phyloP scores from a whole-genome alignment of 2,113 vertebrate species.

The Pseudois nayaur region DNA sequence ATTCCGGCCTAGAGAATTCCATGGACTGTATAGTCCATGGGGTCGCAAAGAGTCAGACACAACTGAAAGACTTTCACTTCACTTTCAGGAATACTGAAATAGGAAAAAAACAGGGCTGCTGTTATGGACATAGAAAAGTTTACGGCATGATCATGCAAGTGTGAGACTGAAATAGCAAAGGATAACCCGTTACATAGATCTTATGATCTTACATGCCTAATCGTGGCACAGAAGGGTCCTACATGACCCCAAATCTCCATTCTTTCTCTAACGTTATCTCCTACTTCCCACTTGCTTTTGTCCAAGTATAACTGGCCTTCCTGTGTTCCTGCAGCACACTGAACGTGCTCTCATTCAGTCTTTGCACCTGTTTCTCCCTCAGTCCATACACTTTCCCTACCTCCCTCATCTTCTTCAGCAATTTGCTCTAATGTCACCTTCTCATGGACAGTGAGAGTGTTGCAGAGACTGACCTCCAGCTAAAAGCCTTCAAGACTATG shows the following conservation, averaged over 20 bases:
- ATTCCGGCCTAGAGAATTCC: background rate
- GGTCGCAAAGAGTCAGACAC: background rate
- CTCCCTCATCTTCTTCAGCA: background rate
- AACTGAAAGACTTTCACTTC: background rate
- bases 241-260: background rate
- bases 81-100: background rate
- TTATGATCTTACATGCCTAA: background rate
- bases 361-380: background rate
- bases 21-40: background rate
- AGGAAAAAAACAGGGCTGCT: background rate
- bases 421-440: background rate
- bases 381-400: background rate
- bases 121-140: background rate
- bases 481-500: background rate
- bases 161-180: background rate
- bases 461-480: background rate
- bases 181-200: background rate
- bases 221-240: background rate
- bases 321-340: background rate
- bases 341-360: background rate
- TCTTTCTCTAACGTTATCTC: background rate
- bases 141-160: background rate
- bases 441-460: background rate
- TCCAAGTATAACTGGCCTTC: background rate
- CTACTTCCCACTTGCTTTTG: background rate